A percentile compares a stretch with the other conserved stretches of the same genome.
Conservation (phyloP, 2,888 invertebrate genomes). For the Lymantria monacha region DNA sequence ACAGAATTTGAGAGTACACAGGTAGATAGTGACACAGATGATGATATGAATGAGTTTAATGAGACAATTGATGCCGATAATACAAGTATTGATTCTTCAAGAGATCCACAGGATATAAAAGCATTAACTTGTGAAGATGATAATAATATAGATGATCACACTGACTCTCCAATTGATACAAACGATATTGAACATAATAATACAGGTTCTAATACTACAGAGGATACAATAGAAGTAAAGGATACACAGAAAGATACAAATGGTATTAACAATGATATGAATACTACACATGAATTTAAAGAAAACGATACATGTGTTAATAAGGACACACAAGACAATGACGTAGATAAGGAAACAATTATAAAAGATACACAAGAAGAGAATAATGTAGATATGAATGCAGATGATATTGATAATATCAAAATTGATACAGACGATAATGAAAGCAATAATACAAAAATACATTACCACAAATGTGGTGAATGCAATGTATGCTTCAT, state of each 20-base stretch:
- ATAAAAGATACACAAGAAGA: not conserved
- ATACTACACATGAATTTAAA: not conserved
- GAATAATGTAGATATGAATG: not conserved
- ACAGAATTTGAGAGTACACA: too few relatives aligned
- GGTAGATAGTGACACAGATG: too few relatives aligned
- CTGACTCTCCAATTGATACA: not conserved
- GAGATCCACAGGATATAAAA: too few relatives aligned
- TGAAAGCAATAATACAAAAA: conserved; percentile 5
- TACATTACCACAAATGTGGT: conserved; percentile 34
- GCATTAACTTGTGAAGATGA: not conserved
- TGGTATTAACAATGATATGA: not conserved
- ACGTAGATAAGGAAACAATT: too few relatives aligned
- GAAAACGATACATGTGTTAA: not conserved
- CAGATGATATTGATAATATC: not conserved
- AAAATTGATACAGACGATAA: not conserved
- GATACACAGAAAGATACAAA: not conserved
- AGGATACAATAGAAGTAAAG: not conserved
- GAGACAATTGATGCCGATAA: too few relatives aligned
- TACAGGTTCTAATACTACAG: not conserved
- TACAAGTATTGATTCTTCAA: too few relatives aligned
- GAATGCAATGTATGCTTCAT: conserved; percentile 53
- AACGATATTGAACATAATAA: not conserved
- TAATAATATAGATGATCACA: not conserved
- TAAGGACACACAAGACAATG: not conserved
- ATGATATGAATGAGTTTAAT: too few relatives aligned